Evolutionary conservation across 1,140 invertebrate species (phyloP).

Genomic region (Latrodectus geometricus): DNA sequence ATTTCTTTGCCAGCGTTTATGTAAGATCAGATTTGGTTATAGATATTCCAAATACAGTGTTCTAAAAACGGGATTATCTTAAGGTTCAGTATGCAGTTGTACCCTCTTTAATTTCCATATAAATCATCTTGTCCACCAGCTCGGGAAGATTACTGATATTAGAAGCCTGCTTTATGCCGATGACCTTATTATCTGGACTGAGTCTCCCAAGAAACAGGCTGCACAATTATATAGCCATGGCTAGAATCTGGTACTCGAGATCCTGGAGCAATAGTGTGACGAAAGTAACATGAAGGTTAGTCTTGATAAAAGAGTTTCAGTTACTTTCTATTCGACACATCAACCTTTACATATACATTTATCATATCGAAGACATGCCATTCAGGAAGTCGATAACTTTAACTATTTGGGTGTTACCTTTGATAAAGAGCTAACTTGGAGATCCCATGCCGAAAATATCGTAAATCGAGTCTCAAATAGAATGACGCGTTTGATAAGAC

Average conservation of each 20-base stretch:
- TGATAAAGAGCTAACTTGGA: no score
- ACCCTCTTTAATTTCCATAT: no score
- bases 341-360: neutral
- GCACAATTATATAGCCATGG: neutral
- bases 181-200: neutral
- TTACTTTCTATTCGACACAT: conserved; percentile 2
- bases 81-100: no score
- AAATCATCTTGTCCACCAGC: neutral
- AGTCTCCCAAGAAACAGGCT: conserved; percentile 2
- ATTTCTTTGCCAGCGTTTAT: neutral
- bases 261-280: conserved; percentile 5
- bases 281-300: no score
- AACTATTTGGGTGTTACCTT: no score
- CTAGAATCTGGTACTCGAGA: neutral
- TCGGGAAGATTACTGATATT: neutral
- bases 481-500: no score
- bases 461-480: no score
- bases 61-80: no score
- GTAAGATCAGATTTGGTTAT: no score
- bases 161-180: neutral
- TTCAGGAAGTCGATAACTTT: neutral
- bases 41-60: no score
- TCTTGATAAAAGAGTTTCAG: neutral
- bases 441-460: no score
- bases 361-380: neutral